Base-by-base conservation (phyloP, 1,140 invertebrate genomes). In the Drusus annulatus region DNA sequence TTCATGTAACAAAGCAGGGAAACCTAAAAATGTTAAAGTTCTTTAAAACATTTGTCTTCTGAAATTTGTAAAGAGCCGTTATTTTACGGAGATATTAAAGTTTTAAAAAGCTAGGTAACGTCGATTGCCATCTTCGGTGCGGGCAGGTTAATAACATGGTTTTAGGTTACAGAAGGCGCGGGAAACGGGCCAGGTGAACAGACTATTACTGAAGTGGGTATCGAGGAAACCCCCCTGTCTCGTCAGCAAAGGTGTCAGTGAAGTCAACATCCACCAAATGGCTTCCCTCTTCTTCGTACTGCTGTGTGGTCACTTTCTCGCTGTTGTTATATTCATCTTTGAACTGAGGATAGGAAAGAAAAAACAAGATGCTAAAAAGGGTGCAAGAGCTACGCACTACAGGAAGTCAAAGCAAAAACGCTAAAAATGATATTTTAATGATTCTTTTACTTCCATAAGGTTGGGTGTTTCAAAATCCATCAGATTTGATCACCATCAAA, bases 171-270 rank as follows among this genome's bases (percentile, higher is more conserved):
- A n/a, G 17, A 83, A 78, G 54, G 28, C 78, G 15, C 62, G 76
- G 16, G 77, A 83, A 75, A 78, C 82, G 3, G 82, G 82, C 1
- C 82, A 83, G 36, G 21, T 83, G 17, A 60, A 79, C 28, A 76
- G 75, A 79, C 28, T 81, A 23, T 17, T 80, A n/a, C 7, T 51
- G 1, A 81, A 81, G 62, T 83, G 80, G 80, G 77, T 81, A 0
- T 51, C 80, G 17, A 76, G 78, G 36, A 83, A 83, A 60, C 82
- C 82, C n/a, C 62, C 71, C 10, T 83, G 82, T 69, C 82, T 81
- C 31, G 73, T 79, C 17, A 83, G 62, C 73, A 83, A 83, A 56
- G 75, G 80, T 16, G 76, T 83, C 21, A 81, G 68, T 50, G 80
- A 81, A 68, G 82, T 83, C 17, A 77, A 78, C 23, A 50, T 83